Percentiles rank a stretch among this genome's conserved stretches.
Evolutionary conservation across 1,140 invertebrate genomes (phyloP).

Genomic region (Drosophila repleta): DNA sequence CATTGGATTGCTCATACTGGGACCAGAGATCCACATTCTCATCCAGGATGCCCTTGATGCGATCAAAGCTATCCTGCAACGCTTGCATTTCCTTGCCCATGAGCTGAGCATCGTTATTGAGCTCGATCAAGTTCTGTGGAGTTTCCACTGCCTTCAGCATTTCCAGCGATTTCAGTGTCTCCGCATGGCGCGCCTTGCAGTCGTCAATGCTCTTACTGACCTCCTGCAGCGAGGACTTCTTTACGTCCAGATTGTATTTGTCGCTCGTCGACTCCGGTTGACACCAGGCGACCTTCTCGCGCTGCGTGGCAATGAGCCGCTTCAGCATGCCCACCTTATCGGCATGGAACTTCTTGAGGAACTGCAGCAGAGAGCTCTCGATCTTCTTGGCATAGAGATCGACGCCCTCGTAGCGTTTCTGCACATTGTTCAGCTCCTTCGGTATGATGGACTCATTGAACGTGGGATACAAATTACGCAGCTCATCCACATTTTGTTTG

Average conservation of each 20-base stretch:
- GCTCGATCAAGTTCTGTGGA: constrained; percentile 87
- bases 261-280: constrained; percentile 93
- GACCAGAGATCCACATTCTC: constrained; percentile 91
- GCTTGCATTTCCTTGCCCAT: constrained; percentile 88
- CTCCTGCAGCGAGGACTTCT: constrained; percentile 92
- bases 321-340: constrained; percentile 93
- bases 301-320: constrained; percentile 90
- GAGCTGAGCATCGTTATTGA: constrained; percentile 87
- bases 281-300: constrained; percentile 97
- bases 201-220: constrained; percentile 90
- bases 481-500: constrained; percentile 88
- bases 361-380: constrained; percentile 90
- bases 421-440: constrained; percentile 91
- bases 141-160: constrained; percentile 88
- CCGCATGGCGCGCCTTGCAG: constrained; percentile 87
- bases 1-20: constrained; percentile 90
- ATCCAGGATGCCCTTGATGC: constrained; percentile 89
- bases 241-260: constrained; percentile 96
- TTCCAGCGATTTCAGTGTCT: constrained; percentile 88
- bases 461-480: constrained; percentile 91
- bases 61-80: constrained; percentile 87
- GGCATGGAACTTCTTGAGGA: constrained; percentile 94
- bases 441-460: constrained; percentile 90
- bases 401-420: constrained; percentile 91
- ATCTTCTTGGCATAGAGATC: constrained; percentile 91